Percentiles rank a stretch among this genome's conserved stretches.
Conservation (phyloP, 2,113 vertebrate genomes). For the Falcunculus frontatus region DNA sequence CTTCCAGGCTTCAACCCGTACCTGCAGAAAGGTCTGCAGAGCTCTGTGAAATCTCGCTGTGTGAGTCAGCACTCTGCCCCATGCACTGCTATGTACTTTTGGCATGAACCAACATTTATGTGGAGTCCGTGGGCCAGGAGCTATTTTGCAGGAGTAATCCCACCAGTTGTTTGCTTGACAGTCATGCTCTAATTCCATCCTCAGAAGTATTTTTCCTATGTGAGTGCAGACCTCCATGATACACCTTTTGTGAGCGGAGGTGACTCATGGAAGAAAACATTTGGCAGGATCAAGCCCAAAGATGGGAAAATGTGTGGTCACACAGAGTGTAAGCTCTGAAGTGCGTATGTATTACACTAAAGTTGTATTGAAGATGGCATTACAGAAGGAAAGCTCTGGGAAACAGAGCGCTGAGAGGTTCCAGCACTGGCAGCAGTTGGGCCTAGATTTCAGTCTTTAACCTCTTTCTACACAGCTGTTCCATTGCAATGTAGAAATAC, state of each 20-base stretch:
- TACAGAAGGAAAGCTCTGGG: background rate
- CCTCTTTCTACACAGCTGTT: background rate
- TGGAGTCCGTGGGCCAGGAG: background rate
- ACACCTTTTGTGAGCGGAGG: background rate
- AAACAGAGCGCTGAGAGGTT: background rate
- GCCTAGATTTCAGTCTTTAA: background rate
- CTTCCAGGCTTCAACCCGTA: conserved; percentile 22
- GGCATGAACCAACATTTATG: background rate
- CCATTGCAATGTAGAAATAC: background rate
- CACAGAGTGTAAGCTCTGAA: background rate
- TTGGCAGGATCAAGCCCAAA: background rate
- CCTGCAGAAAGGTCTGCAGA: conserved; percentile 31
- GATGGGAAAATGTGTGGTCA: background rate
- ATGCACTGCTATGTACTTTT: background rate
- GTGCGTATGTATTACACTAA: background rate
- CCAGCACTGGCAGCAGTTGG: background rate
- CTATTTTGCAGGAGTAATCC: background rate
- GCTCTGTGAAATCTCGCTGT: background rate
- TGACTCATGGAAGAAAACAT: background rate
- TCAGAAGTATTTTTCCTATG: background rate
- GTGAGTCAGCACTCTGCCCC: conserved; percentile 37
- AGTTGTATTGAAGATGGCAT: background rate
- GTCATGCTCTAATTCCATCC: background rate
- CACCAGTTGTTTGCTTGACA: background rate
- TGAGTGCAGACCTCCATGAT: background rate